Evolutionary conservation across 2,797 vertebrate genomes (phyloP).

Genomic region (Echiichthys vipera): DNA sequence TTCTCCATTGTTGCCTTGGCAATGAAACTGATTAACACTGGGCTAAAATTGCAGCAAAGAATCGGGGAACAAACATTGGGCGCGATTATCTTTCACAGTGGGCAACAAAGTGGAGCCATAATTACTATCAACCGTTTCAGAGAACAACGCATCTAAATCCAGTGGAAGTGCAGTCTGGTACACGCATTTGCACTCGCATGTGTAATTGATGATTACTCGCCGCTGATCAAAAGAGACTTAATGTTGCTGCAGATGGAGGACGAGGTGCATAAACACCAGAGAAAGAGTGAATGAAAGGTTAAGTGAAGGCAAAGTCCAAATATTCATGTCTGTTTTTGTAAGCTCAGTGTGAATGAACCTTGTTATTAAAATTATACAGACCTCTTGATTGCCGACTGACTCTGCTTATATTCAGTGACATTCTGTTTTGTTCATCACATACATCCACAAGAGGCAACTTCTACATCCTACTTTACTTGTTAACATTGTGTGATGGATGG

Average conservation of each 20-base stretch:
- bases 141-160: conserved; percentile 65
- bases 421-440: not conserved
- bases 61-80: conserved; percentile 66
- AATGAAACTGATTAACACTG: conserved; percentile 82
- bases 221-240: conserved; percentile 66
- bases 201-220: conserved; percentile 78
- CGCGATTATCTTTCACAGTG: conserved; percentile 66
- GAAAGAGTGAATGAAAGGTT: conserved; percentile 45
- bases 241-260: conserved; percentile 61
- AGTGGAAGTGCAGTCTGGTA: conserved; percentile 66
- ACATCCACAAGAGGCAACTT: conserved; percentile 7
- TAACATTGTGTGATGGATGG: not conserved
- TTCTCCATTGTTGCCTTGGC: conserved; percentile 76
- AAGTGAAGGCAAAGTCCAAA: conserved; percentile 40
- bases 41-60: conserved; percentile 70
- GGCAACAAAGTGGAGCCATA: conserved; percentile 69
- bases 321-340: conserved; percentile 44
- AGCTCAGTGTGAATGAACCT: not conserved
- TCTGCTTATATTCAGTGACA: not conserved
- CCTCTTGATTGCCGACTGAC: not conserved
- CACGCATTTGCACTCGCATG: conserved; percentile 69
- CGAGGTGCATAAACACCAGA: conserved; percentile 21
- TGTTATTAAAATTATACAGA: conserved; percentile 6
- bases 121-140: conserved; percentile 65
- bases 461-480: conserved; percentile 11